Conservation (phyloP, 23 tunicate species). For the Trididemnum nubilum region DNA sequence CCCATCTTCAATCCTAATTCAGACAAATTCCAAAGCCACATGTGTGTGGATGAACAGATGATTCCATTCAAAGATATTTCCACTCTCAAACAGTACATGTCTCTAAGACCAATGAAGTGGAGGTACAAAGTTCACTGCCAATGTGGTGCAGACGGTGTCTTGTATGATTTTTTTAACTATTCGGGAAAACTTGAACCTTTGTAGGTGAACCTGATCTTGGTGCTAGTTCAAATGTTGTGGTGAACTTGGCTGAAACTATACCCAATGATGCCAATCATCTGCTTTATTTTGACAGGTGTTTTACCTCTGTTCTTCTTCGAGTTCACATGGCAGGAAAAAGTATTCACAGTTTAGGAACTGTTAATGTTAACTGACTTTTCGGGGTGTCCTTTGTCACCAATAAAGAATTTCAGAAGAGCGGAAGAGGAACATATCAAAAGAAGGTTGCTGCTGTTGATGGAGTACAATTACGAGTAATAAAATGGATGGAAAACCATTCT, state of each 20-base stretch:
- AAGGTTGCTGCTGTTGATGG: neutral
- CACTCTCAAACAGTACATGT: slow-evolving; percentile 5
- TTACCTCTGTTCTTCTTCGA: slow-evolving; percentile 5
- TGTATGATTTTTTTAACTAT: slow-evolving; percentile 11
- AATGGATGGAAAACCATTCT: slow-evolving; percentile 18
- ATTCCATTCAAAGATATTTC: slow-evolving; percentile 22
- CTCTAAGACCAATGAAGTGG: neutral
- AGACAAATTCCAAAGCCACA: slow-evolving; percentile 7
- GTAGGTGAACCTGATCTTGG: slow-evolving; percentile 14
- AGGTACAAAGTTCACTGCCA: slow-evolving; percentile 18
- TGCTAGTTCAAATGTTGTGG: slow-evolving; percentile 24
- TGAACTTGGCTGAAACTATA: neutral
- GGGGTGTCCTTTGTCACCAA: slow-evolving; percentile 5
- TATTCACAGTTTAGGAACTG: slow-evolving; percentile 10
- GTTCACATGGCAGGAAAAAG: neutral
- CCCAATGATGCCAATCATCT: slow-evolving; percentile 6
- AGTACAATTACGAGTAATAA: neutral
- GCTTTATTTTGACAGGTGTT: slow-evolving; percentile 28
- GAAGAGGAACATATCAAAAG: slow-evolving; percentile 8
- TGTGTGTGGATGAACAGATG: slow-evolving; percentile 14
- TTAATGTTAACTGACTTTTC: slow-evolving; percentile 14
- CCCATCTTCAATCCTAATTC: neutral
- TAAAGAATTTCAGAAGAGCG: neutral
- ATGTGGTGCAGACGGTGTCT: slow-evolving; percentile 9
- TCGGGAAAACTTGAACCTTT: slow-evolving; percentile 12